A percentile compares a stretch with the other conserved stretches of the same genome.
These are phyloP conservation scores for Tetranychus truncatus DNA, from an alignment of 2,888 invertebrate species.

Conservation along the genomic window DNA sequence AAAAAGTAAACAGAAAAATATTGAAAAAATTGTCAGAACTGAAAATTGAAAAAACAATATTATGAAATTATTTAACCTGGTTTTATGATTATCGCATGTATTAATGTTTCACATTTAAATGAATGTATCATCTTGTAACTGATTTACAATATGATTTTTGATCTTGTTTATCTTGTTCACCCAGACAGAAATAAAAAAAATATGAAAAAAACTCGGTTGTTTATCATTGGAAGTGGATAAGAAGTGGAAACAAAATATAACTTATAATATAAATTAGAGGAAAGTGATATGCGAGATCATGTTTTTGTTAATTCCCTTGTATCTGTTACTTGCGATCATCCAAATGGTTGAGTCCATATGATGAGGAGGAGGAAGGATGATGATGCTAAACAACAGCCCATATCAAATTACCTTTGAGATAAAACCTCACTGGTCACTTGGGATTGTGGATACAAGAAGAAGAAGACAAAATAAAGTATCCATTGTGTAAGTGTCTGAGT, in stretches of 20 bases:
- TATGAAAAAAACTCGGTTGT: neutral
- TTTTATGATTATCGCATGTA: neutral
- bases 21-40: too few species aligned
- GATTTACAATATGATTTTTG: too few species aligned
- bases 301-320: neutral
- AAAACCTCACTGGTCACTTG: neutral
- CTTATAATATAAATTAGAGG: neutral
- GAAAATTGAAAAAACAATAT: too few species aligned
- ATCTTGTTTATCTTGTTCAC: too few species aligned
- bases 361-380: neutral
- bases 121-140: too few species aligned
- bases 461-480: neutral
- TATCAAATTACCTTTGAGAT: conserved; percentile 1
- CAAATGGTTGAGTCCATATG: neutral
- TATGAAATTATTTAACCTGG: neutral
- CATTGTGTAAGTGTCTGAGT: neutral
- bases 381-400: neutral
- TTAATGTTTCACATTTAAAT: too few species aligned
- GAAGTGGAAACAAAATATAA: neutral
- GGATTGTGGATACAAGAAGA: neutral
- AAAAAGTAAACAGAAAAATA: too few species aligned
- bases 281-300: neutral
- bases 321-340: neutral
- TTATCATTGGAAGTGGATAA: neutral
- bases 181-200: neutral